These are phyloP conservation scores for Branchellion lobata DNA, from an alignment of 2,888 invertebrate genomes.

Conservation along the genomic window DNA sequence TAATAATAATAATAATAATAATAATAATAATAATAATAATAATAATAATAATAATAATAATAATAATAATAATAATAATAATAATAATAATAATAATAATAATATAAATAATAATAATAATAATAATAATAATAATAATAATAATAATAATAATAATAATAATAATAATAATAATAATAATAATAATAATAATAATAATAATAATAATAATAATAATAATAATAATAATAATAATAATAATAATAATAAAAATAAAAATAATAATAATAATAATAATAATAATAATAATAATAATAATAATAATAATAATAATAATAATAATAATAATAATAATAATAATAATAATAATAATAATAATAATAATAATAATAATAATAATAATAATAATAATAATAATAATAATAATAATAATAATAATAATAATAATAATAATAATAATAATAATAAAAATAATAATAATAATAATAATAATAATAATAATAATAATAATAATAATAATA, in stretches of 20 bases:
- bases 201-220: too few relatives aligned
- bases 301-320: neutral
- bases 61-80: too few relatives aligned
- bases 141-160: too few relatives aligned
- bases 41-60: too few relatives aligned
- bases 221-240: too few relatives aligned
- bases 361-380: neutral
- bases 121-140: too few relatives aligned
- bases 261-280: neutral
- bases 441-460: neutral
- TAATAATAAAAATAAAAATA: neutral
- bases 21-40: too few relatives aligned
- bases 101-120: too few relatives aligned
- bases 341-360: neutral
- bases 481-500: neutral
- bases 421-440: neutral
- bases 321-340: neutral
- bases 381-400: neutral
- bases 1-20: too few relatives aligned
- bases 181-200: too few relatives aligned
- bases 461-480: conserved; percentile 15
- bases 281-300: neutral
- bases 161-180: too few relatives aligned
- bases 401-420: neutral
- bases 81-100: too few relatives aligned